Evolutionary conservation across 2,797 vertebrate species (phyloP), one percentile per base, ranked within the genome.

Genomic region (Antrozous pallidus): DNA sequence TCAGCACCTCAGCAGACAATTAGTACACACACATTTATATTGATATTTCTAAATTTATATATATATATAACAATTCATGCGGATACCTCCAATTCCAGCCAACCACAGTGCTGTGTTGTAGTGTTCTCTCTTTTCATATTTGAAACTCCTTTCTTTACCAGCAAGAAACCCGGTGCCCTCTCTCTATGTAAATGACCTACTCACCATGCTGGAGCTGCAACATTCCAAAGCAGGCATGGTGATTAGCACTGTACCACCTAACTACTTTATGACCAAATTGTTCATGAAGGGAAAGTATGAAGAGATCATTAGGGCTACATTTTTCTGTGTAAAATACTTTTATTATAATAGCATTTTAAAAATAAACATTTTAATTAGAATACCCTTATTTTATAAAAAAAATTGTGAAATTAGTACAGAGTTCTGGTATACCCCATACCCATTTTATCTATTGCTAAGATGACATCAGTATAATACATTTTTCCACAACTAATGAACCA

Each of bases 301-400:
- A 83, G 31, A 45, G 7, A 47, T 45, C 42, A 47, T 45, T 56
- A 51, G 42, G 13, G 26, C 10, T 14, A 79, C 40, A 56, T 42
- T 79, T 73, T 42, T 31, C 63, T 42, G 13, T 77, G 75, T 90
- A 80, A 87, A 71, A 80, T 33, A 31, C 8, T 90, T 90, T 42
- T 3, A 51, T 77, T 81, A 31, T 77, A 73, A 77, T 54, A 69
- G 0, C 2, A 33, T 85, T 85, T 20, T 28, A 61, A 56, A 42
- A 85, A 84, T 54, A 58, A 90, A 47, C 1, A 1, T 69, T 92
- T 80, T 42, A 49, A 74, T 87, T 77, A 40, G 49, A 91, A 73
- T 86, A 47, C 6, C 78, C 70, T 78, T 54, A 54, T 83, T 81
- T 82, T 87, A 47, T 1, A 42, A 26, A 89, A 91, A 51, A 86